Evolutionary conservation across 2,888 invertebrate genomes (phyloP), one percentile per base, ranked within the genome.

Genomic region (Malachius bipustulatus): DNA sequence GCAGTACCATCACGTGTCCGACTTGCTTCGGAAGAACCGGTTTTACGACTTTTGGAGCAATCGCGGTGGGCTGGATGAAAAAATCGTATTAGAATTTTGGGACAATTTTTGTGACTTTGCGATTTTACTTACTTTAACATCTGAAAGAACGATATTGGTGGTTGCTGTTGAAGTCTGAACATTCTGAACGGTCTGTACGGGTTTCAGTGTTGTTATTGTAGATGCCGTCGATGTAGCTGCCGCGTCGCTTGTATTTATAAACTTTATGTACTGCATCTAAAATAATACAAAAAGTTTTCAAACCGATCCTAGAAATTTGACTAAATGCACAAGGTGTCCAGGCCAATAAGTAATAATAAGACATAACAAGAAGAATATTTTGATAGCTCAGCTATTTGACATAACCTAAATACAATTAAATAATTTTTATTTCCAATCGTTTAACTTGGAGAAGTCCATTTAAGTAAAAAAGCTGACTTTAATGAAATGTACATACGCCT

Each of bases 221-320:
- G 47, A 57, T 24, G 56, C 55, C 32, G 62, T 54, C 16, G 57
- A 51, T 14, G 62, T 59, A 9, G 57, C 58, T 10, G 67, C 55
- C 32, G 70, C 72, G 30, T 49, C 45, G 34, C 47, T 41, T 37
- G 43, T 46, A 11, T 57, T 45, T 16, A 82, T 73, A 42, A 82
- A 65, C 44, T 80, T 69, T 10, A 82, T 78, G 54, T 79, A 82
- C 52, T 82, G 82, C 40, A 82, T 70, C 73, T 73, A 53, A 28
- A 56, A 56, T 31, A 27, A 33, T 33, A 33, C 12, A 19, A 39
- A 39, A 19, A 14, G 29, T 35, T 11, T 11, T 40, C n/a, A n/a
- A n/a, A n/a, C n/a, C n/a, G n/a, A n/a, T n/a, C n/a, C n/a, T n/a
- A n/a, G n/a, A n/a, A n/a, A n/a, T n/a, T n/a, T n/a, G n/a, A n/a